Percentiles rank a stretch among this genome's conserved stretches.
phyloP scores from a whole-genome alignment of 2,797 vertebrate genomes.

The Macroramphosus scolopax region DNA sequence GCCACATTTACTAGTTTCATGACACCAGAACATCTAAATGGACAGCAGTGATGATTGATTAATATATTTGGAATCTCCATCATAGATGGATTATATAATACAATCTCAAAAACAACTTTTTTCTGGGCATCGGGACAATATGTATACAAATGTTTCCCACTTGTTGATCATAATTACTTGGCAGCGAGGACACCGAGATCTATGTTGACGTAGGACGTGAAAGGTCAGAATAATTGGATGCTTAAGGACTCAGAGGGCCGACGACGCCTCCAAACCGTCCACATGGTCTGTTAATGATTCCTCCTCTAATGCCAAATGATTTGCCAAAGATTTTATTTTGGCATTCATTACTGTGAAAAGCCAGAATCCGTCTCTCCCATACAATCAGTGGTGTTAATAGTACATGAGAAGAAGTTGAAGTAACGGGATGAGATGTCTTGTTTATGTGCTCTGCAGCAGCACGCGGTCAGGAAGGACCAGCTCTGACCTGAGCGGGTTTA shows the following conservation, averaged over 20 bases:
- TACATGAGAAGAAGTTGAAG: too few species aligned
- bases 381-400: too few species aligned
- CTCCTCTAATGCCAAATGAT: conserved; percentile 11
- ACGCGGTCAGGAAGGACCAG: too few species aligned
- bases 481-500: too few species aligned
- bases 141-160: conserved; percentile 5
- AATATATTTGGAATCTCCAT: too few species aligned
- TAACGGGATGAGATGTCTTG: conserved; percentile 19
- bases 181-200: neutral
- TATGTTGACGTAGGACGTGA: conserved; percentile 11
- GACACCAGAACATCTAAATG: too few species aligned
- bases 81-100: too few species aligned
- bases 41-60: too few species aligned
- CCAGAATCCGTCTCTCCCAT: neutral
- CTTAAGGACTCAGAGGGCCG: conserved; percentile 1
- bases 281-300: conserved; percentile 20
- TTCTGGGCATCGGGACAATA: neutral
- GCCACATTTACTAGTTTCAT: too few species aligned
- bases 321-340: conserved; percentile 17
- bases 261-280: conserved; percentile 22
- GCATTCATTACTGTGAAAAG: neutral
- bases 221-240: conserved; percentile 36
- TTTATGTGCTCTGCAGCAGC: conserved; percentile 4
- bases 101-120: too few species aligned
- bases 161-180: conserved; percentile 15